These are phyloP conservation scores for Hyles vespertilio DNA, from an alignment of 1,140 invertebrate genomes.

Conservation along the genomic window DNA sequence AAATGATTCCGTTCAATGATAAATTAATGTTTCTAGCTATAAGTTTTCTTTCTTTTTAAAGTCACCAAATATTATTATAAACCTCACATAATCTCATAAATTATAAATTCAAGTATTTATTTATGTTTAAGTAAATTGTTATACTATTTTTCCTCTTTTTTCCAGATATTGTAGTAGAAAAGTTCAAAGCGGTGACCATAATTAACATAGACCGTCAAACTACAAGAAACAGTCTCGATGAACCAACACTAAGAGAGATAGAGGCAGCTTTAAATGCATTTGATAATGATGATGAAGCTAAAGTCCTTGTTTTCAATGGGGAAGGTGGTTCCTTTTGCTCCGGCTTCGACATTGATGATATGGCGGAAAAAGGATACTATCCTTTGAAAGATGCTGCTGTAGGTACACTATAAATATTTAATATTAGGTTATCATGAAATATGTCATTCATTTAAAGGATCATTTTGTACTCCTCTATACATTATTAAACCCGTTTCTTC, in stretches of 20 bases:
- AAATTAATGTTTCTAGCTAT: too few relatives aligned
- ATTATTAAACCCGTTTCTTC: too few relatives aligned
- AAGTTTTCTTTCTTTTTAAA: too few relatives aligned
- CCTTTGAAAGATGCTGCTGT: slow-evolving; percentile 68
- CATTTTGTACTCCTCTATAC: too few relatives aligned
- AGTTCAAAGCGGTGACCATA: slow-evolving; percentile 79
- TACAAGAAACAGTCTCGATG: slow-evolving; percentile 88
- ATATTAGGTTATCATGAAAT: too few relatives aligned
- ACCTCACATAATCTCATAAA: too few relatives aligned
- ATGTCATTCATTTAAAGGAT: not conserved
- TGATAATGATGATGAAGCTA: slow-evolving; percentile 83
- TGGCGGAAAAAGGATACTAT: slow-evolving; percentile 75
- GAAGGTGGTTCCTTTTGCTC: slow-evolving; percentile 93
- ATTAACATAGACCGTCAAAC: slow-evolving; percentile 92
- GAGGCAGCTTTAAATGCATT: slow-evolving; percentile 85
- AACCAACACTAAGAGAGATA: slow-evolving; percentile 80
- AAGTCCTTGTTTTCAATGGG: slow-evolving; percentile 89
- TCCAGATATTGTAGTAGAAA: slow-evolving; percentile 77
- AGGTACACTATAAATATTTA: slow-evolving; percentile 20
- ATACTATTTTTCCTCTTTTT: too few relatives aligned
- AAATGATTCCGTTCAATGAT: too few relatives aligned
- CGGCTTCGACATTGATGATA: slow-evolving; percentile 88
- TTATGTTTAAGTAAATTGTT: not conserved
- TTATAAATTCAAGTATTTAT: too few relatives aligned
- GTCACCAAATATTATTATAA: too few relatives aligned